A percentile compares a stretch with the other conserved stretches of the same genome.
Evolutionary conservation across 2,797 vertebrate species (phyloP).

Genomic region (Argyrosomus regius): DNA sequence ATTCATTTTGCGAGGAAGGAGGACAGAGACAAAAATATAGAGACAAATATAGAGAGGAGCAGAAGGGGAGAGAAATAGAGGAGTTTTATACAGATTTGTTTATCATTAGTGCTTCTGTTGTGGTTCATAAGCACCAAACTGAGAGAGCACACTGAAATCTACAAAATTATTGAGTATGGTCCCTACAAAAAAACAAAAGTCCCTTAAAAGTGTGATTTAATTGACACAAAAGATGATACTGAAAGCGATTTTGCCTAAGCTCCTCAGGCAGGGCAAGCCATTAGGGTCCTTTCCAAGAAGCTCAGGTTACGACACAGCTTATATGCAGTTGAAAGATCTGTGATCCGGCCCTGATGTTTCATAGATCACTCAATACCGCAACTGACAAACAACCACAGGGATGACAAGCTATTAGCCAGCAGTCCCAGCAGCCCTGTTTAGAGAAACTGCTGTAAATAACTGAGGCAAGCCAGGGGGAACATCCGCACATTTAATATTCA

Average conservation of each 20-base stretch:
- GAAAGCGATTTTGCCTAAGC: slow-evolving; percentile 42
- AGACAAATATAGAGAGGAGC: slow-evolving; percentile 5
- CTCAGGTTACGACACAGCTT: slow-evolving; percentile 47
- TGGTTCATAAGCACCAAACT: not conserved
- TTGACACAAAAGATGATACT: slow-evolving; percentile 37
- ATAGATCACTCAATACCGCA: slow-evolving; percentile 55
- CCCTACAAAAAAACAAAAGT: slow-evolving; percentile 31
- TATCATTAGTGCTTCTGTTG: not conserved
- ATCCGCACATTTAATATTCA: slow-evolving; percentile 53
- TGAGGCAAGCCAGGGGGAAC: slow-evolving; percentile 32
- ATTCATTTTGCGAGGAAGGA: slow-evolving; percentile 43
- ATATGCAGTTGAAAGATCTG: slow-evolving; percentile 50
- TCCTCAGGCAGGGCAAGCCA: slow-evolving; percentile 35
- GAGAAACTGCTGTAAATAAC: slow-evolving; percentile 53
- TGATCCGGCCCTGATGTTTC: slow-evolving; percentile 51
- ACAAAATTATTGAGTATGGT: not conserved
- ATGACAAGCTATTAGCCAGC: slow-evolving; percentile 39
- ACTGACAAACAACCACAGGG: slow-evolving; percentile 59
- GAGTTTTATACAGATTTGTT: not conserved
- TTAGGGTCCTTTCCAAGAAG: slow-evolving; percentile 44
- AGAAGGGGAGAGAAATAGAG: not conserved
- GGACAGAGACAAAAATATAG: slow-evolving; percentile 16
- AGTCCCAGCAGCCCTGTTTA: slow-evolving; percentile 52
- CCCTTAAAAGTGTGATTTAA: slow-evolving; percentile 42
- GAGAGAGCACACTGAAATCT: not conserved